phyloP scores from a whole-genome alignment of 2,113 vertebrate genomes.

The Chlorocebus sabaeus region DNA sequence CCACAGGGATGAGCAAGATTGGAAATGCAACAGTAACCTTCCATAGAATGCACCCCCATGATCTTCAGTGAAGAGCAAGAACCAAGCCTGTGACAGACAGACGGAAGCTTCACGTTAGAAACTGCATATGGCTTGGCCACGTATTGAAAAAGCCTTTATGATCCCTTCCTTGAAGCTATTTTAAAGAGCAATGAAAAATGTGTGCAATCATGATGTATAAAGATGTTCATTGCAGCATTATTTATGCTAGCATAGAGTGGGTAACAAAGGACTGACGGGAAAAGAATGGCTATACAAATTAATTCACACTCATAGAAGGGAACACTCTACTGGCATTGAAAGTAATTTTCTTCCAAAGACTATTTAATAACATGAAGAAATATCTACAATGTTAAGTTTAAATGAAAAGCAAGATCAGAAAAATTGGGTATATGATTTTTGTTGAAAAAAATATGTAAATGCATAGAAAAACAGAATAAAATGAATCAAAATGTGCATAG shows the following conservation, averaged over 20 bases:
- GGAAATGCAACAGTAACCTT: neutral
- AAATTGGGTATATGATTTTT: neutral
- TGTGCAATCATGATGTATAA: neutral
- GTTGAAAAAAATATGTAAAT: neutral
- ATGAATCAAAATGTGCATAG: neutral
- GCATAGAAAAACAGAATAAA: neutral
- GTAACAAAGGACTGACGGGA: neutral
- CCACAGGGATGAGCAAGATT: neutral
- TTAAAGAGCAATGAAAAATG: neutral
- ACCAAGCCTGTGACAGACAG: neutral
- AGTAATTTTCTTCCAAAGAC: neutral
- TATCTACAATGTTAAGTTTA: neutral
- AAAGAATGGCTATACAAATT: neutral
- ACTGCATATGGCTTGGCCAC: neutral
- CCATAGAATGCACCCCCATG: neutral
- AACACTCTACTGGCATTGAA: neutral
- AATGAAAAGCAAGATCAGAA: neutral
- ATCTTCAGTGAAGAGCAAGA: neutral
- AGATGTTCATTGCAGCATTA: slow-evolving; percentile 4
- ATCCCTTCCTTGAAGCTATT: neutral
- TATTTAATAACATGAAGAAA: neutral
- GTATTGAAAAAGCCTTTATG: neutral
- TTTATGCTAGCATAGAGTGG: neutral
- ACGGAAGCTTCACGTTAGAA: neutral
- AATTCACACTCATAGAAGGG: neutral